Base-by-base conservation (phyloP, 2,797 vertebrate genomes). In the Buphagus erythrorhynchus region DNA sequence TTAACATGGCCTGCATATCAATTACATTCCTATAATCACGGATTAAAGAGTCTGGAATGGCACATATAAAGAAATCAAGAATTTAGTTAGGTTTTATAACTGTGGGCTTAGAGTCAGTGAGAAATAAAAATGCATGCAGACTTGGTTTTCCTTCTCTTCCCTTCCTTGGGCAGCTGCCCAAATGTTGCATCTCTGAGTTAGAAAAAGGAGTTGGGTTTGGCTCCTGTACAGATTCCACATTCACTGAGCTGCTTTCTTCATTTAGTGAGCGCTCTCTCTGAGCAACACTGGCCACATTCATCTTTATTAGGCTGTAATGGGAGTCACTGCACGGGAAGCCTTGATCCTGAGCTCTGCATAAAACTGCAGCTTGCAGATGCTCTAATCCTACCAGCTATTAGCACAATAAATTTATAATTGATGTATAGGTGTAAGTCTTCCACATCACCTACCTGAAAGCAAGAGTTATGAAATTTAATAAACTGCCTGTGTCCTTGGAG, bases 221-320 rank as follows among this genome's bases (percentile, higher is more conserved):
- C 98, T 95, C 65, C n/a, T 73, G 93, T 94, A 95, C 98, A 98
- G 95, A 95, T 97, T 96, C 96, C 81, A 69, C 97, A 97, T 96
- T 97, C 97, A 94, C 95, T 95, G 96, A 97, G 66, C 92, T 94
- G 94, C 97, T 97, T 95, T 97, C 96, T 97, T 97, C 96, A 97
- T 97, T 97, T 97, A 95, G 88, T 83, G 96, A 97, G 96, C 65
- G 13, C 95, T 92, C 97, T 97, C 95, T 96, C 97, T 96, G 97
- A 96, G 95, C 97, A 97, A 97, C 96, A 95, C 96, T 97, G 96
- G 96, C 75, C 80, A 95, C 92, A 97, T 98, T 97, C 97, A 95
- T 98, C 97, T 97, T 97, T 97, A 97, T 98, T 97, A 97, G 74
- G 93, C 94, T 38, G 93, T 35, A 86, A 96, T 94, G 96, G 94